Base-by-base conservation (phyloP, 2,797 vertebrate species). In the Sebastes iracundus region DNA sequence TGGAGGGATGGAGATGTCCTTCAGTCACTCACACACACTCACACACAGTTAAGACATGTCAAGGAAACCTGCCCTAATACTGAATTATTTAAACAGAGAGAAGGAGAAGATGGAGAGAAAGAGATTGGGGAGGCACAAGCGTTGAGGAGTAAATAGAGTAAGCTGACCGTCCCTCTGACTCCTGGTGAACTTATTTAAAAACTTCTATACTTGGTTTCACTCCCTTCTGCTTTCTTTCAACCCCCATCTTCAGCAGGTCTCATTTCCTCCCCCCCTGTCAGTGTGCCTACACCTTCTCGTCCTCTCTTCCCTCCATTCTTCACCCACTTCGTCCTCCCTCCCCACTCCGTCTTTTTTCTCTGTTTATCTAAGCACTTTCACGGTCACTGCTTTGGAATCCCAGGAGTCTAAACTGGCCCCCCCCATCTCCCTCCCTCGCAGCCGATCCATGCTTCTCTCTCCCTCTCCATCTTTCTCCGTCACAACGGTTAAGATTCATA, bases 321-420 rank as follows among this genome's bases (percentile, higher is more conserved):
- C 82, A 79, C 82, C 85, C 75, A 81, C 77, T 66, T 52, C 77
- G 7, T 28, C 72, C 68, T 13, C 59, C 69, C 25, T 52, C 72
- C 55, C 33, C 72, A 35, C 77, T 59, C 75, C 23, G 30, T 84
- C 88, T 82, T 80, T 85, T 87, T 87, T 93, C 87, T 94, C 88
- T 94, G 95, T 96, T 96, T 96, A 96, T 96, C 96, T 96, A 96
- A 96, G 95, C 94, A 96, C 95, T 95, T 96, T 96, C 96, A 96
- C 95, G 95, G 95, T 96, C 96, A 96, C 95, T 96, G 96, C 94
- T 92, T 94, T 95, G 92, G 95, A 94, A 94, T 96, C 95, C 95
- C 95, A 91, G 89, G 95, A 94, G 95, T 89, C 94, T 90, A 90
- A 94, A 93, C 92, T 90, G 93, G 86, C 93, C 92, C 90, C 90